These are phyloP conservation scores for Ladona fulva DNA, from an alignment of 1,140 invertebrate species.

Conservation along the genomic window DNA sequence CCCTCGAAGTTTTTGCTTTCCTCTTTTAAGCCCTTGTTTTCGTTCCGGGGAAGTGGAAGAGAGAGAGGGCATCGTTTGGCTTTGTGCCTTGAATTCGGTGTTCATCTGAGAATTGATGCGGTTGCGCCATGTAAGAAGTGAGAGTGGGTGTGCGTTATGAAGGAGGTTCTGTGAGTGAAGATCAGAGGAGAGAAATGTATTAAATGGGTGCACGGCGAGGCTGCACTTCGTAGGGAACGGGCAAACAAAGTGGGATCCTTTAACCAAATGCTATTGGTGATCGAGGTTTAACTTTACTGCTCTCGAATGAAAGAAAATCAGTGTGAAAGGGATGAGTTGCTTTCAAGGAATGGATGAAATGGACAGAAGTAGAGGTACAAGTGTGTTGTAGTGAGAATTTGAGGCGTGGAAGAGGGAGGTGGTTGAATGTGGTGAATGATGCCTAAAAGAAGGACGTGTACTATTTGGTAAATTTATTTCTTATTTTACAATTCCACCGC, in stretches of 20 bases:
- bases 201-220: background rate
- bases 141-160: background rate
- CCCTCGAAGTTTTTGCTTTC: background rate
- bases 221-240: background rate
- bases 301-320: too few relatives aligned
- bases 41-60: background rate
- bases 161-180: background rate
- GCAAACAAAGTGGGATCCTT: background rate
- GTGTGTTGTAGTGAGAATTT: too few relatives aligned
- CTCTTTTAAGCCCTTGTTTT: too few relatives aligned
- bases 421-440: too few relatives aligned
- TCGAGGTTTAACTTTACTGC: background rate
- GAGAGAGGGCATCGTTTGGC: background rate
- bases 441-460: too few relatives aligned
- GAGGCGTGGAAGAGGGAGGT: too few relatives aligned
- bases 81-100: background rate
- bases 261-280: background rate
- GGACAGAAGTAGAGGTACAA: too few relatives aligned
- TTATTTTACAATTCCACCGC: too few relatives aligned
- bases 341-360: too few relatives aligned
- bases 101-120: background rate
- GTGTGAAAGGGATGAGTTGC: too few relatives aligned
- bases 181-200: background rate
- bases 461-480: too few relatives aligned
- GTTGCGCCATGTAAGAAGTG: background rate